phyloP scores from a whole-genome alignment of 2,888 invertebrate species.

The Microplitis manilae region DNA sequence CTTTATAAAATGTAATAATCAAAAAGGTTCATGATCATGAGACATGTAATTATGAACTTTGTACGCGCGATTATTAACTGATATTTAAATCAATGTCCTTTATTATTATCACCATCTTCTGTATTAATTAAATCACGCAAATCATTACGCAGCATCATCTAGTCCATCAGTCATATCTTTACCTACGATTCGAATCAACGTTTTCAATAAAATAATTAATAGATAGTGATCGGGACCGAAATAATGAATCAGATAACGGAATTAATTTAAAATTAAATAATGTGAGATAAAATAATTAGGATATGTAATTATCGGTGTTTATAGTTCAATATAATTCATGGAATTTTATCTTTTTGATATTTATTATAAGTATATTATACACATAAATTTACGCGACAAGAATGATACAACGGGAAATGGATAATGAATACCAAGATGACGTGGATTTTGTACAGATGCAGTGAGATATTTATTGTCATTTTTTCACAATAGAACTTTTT shows the following conservation, averaged over 20 bases:
- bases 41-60: background rate
- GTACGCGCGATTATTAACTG: background rate
- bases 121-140: background rate
- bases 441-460: slow-evolving; percentile 23
- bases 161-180: background rate
- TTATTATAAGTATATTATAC: background rate
- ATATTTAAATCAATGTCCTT: slow-evolving; percentile 24
- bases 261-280: background rate
- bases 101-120: slow-evolving; percentile 22
- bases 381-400: background rate
- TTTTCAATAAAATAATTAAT: too few species aligned
- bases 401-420: slow-evolving; percentile 7
- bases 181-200: background rate
- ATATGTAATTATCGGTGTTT: background rate
- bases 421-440: slow-evolving; percentile 16
- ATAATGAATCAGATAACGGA: background rate
- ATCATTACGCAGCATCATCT: background rate
- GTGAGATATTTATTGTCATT: slow-evolving; percentile 7
- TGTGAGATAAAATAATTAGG: background rate
- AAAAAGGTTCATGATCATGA: slow-evolving; percentile 26
- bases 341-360: background rate
- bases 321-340: background rate
- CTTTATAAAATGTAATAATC: slow-evolving; percentile 21
- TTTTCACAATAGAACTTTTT: background rate
- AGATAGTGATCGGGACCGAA: background rate